These are phyloP conservation scores for Encarsia formosa DNA, from an alignment of 2,888 invertebrate genomes.

Conservation along the genomic window DNA sequence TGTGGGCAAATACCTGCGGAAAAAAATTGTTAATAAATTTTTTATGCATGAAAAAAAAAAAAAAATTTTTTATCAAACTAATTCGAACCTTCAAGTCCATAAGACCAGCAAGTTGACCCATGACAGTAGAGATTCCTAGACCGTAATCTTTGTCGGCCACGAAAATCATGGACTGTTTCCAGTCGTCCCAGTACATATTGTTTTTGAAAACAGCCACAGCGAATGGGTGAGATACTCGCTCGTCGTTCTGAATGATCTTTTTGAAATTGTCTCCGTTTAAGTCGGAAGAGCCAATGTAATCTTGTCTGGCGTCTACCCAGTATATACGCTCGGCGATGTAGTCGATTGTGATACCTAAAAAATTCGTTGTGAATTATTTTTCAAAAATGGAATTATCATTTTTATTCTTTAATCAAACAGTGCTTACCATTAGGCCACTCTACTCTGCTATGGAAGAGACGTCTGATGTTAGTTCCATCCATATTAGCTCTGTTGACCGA, in stretches of 20 bases:
- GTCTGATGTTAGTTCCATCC: conserved; percentile 68
- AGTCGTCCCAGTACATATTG: conserved; percentile 86
- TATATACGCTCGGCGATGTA: conserved; percentile 76
- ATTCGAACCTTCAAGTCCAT: conserved; percentile 74
- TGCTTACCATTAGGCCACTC: conserved; percentile 76
- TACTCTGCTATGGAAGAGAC: conserved; percentile 60
- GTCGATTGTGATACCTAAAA: conserved; percentile 68
- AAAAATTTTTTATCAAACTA: not conserved
- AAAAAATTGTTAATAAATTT: not conserved
- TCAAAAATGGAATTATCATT: too few species aligned
- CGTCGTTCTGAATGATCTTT: conserved; percentile 63
- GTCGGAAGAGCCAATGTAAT: conserved; percentile 76
- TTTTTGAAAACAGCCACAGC: conserved; percentile 82
- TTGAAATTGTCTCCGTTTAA: conserved; percentile 66
- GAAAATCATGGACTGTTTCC: conserved; percentile 75
- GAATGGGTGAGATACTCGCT: conserved; percentile 76
- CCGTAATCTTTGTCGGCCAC: conserved; percentile 76
- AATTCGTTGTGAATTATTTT: too few species aligned
- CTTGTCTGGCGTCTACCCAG: conserved; percentile 81
- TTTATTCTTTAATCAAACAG: not conserved
- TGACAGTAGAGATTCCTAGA: conserved; percentile 58
- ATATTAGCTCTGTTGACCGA: conserved; percentile 75
- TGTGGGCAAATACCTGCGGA: conserved; percentile 62
- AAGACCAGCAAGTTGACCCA: conserved; percentile 63
- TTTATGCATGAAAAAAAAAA: not conserved